These are phyloP conservation scores for Ernsta delagoae DNA, from an alignment of 2,888 invertebrate species.

Conservation along the genomic window DNA sequence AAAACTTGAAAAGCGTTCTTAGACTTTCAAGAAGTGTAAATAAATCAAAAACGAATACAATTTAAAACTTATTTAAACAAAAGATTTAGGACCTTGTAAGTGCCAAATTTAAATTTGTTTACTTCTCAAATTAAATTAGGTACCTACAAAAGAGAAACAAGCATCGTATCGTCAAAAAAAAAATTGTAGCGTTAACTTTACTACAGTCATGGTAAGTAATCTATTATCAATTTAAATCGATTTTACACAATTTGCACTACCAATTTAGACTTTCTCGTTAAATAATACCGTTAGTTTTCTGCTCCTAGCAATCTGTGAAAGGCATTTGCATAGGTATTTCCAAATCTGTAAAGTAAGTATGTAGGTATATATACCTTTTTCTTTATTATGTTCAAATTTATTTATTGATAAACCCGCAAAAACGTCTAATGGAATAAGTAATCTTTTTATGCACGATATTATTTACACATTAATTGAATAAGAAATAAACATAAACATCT, in stretches of 20 bases:
- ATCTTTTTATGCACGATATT: neutral
- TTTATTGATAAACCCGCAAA: no score
- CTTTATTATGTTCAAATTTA: no score
- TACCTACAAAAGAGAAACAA: neutral
- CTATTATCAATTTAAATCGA: slow-evolving; percentile 14
- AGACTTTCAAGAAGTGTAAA: no score
- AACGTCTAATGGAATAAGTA: no score
- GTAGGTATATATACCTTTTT: no score
- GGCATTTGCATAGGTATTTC: neutral
- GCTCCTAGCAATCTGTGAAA: neutral
- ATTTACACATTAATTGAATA: no score
- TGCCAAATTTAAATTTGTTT: neutral
- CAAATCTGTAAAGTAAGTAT: no score
- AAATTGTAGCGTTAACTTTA: slow-evolving; percentile 11
- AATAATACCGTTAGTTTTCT: slow-evolving; percentile 12
- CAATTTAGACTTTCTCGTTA: slow-evolving; percentile 20
- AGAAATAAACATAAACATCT: no score
- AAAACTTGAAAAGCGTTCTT: no score
- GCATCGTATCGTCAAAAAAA: neutral
- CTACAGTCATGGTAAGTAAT: slow-evolving; percentile 20
- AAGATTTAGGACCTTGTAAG: no score
- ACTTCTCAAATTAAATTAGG: neutral
- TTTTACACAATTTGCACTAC: slow-evolving; percentile 6
- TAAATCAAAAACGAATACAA: no score
- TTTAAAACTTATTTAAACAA: no score